phyloP scores from a whole-genome alignment of 2,113 vertebrate genomes.

The Buteo buteo region DNA sequence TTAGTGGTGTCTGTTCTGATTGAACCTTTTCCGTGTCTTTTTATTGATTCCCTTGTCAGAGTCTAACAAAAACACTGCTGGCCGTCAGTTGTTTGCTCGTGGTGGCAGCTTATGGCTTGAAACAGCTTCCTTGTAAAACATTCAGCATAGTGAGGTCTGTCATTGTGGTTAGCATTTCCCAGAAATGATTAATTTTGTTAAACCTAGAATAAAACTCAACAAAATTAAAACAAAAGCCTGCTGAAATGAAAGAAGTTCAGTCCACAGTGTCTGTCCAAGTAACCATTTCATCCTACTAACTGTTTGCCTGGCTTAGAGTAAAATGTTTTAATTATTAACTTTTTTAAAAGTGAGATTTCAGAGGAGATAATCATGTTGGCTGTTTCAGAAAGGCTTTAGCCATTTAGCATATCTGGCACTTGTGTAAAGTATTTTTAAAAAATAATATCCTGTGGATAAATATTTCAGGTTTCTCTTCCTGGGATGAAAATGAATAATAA shows the following conservation, averaged over 20 bases:
- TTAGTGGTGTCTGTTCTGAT: constrained; percentile 77
- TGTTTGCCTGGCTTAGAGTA: constrained; percentile 9
- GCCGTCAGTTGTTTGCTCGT: constrained; percentile 39
- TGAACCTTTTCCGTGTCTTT: constrained; percentile 75
- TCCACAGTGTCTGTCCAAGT: neutral
- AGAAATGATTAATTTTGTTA: constrained; percentile 60
- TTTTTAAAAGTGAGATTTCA: constrained; percentile 37
- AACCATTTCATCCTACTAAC: neutral
- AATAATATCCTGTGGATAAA: constrained; percentile 63
- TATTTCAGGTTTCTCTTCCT: constrained; percentile 62
- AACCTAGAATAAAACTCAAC: neutral
- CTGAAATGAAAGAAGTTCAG: neutral
- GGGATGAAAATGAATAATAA: constrained; percentile 65
- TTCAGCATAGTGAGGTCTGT: neutral
- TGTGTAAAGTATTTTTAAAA: constrained; percentile 39
- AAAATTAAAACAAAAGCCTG: neutral
- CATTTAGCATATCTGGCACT: constrained; percentile 43
- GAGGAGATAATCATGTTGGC: constrained; percentile 2
- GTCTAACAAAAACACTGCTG: constrained; percentile 70
- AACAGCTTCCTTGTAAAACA: constrained; percentile 36
- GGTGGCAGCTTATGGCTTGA: constrained; percentile 31
- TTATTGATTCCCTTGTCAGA: constrained; percentile 78
- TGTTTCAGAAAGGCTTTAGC: constrained; percentile 14
- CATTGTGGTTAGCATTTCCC: constrained; percentile 35
- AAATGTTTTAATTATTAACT: constrained; percentile 55